Evolutionary conservation across 2,888 invertebrate species (phyloP).

Genomic region (Harpagoxenus sublaevis): DNA sequence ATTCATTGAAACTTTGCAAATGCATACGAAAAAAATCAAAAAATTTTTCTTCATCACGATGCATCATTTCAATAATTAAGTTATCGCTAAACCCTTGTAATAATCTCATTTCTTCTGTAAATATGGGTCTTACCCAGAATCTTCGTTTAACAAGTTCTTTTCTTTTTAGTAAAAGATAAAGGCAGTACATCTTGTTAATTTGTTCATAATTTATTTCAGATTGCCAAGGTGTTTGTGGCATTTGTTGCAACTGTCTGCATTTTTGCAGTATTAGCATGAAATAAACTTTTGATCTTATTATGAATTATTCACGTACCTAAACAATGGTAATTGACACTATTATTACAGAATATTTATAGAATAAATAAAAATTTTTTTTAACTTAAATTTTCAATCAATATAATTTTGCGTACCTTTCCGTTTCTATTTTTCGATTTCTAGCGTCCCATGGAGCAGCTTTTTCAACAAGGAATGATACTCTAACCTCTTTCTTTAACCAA

Average conservation of each 20-base stretch:
- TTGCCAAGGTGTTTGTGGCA: background rate
- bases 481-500: background rate
- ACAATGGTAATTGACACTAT: constrained; percentile 1
- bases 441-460: background rate
- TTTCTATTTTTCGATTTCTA: background rate
- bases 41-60: constrained; percentile 1
- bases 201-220: background rate
- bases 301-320: background rate
- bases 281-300: background rate
- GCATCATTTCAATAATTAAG: constrained; percentile 1
- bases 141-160: background rate
- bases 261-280: background rate
- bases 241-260: constrained; percentile 1
- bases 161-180: constrained; percentile 5
- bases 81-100: background rate
- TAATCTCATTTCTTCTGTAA: constrained; percentile 5
- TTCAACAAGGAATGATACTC: background rate
- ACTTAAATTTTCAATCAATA: background rate
- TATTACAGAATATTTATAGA: background rate
- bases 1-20: background rate
- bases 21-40: background rate
- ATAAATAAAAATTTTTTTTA: background rate
- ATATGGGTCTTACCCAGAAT: background rate
- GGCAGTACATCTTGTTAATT: background rate
- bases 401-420: background rate